Base-by-base conservation (phyloP, 2,888 invertebrate genomes). In the Himalopsyche japonica region DNA sequence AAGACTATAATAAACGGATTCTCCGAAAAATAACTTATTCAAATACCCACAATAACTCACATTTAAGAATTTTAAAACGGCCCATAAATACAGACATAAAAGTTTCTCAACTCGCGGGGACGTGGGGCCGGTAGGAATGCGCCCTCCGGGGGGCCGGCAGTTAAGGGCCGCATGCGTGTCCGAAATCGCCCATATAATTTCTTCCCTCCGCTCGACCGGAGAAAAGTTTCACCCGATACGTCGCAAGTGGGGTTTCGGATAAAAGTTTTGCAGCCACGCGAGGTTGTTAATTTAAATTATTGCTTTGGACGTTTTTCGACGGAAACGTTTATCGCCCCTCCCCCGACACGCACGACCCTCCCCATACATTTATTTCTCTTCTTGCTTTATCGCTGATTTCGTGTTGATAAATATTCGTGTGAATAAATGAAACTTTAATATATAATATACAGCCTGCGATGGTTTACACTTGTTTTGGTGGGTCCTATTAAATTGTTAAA, bases 121-220 rank as follows among this genome's bases (percentile, higher is more conserved):
- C 89, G 89, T 90, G 91, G 91, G 91, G 91, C 91, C 90, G 91
- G 91, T 91, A 90, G 91, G 91, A 91, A 90, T 92, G 92, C 91
- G 92, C 92, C 90, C 92, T 92, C 92, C 90, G 90, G 90, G 90
- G 90, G 76, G 80, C 78, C 81, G 91, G 91, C 91, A 90, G 89
- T 89, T 91, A 89, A 89, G 89, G 91, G 90, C 91, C 37, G 5
- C 57, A 57, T 57, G 57, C 57, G 57, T 57, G 57, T 57, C 57
- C 57, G 24, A 57, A 57, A 57, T 57, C 20, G 20, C 57, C 57
- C 57, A 57, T 57, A 57, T 57, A 57, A n/a, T 20, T 57, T 20
- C 24, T 57, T 57, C 24, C 57, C 43, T 15, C 15, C 15, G 43
- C 43, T 7, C 37, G 37, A 49, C 49, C 49, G 49, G 49, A n/a